Conservation (phyloP, 2,113 vertebrate species). For the Dissostichus mawsoni region DNA sequence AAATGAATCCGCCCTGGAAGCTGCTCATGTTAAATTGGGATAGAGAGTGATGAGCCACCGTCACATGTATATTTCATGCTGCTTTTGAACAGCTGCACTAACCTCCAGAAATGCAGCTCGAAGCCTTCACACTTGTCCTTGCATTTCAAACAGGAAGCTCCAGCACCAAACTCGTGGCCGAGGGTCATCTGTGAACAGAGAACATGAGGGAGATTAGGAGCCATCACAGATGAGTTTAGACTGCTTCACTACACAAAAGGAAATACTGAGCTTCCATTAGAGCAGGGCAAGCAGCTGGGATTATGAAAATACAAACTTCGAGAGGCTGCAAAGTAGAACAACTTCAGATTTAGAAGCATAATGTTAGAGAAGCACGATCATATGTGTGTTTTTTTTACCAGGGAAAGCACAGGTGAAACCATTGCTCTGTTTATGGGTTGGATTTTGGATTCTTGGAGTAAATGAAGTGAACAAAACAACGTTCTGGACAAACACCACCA, state of each 20-base stretch:
- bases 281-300: not conserved
- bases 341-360: no score
- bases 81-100: constrained; percentile 56
- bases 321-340: not conserved
- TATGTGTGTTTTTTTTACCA: no score
- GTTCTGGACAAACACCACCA: no score
- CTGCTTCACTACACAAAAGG: not conserved
- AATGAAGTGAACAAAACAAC: no score
- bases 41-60: not conserved
- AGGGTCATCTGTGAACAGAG: constrained; percentile 90
- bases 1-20: no score
- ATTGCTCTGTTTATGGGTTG: no score
- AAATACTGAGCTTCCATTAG: not conserved
- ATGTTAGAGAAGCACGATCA: no score
- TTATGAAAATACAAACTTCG: not conserved
- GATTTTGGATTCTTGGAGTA: no score
- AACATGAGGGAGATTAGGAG: not conserved
- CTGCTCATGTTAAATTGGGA: not conserved
- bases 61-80: not conserved
- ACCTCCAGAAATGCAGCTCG: constrained; percentile 99
- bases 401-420: no score
- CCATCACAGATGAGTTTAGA: not conserved
- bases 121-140: constrained; percentile 98
- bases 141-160: constrained; percentile 95
- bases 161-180: constrained; percentile 95